Percentiles rank a stretch among this genome's conserved stretches.
phyloP scores from a whole-genome alignment of 2,797 vertebrate species.

The Pantherophis alleghaniensis region DNA sequence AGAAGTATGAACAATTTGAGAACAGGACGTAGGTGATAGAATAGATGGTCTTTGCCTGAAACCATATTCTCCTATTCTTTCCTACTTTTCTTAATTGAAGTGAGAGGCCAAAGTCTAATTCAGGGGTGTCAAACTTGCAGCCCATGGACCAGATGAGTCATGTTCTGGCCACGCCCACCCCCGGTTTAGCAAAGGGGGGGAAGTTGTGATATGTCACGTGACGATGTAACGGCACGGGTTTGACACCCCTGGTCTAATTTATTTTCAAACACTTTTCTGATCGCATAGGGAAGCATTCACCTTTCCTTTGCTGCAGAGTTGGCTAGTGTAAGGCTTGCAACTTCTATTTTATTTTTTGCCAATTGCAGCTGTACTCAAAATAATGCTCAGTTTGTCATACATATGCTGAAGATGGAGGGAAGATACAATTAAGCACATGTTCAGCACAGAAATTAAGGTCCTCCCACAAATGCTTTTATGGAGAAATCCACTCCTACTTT shows the following conservation, averaged over 20 bases:
- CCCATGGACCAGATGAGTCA: too few species aligned
- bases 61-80: not conserved
- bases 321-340: not conserved
- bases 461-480: not conserved
- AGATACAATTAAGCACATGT: not conserved
- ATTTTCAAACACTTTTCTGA: not conserved
- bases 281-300: not conserved
- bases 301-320: not conserved
- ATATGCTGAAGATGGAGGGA: not conserved
- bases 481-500: not conserved
- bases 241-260: not conserved
- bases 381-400: not conserved
- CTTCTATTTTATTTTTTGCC: not conserved
- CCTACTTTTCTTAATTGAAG: not conserved
- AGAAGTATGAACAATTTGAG: not conserved
- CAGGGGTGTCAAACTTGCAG: too few species aligned
- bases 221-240: accelerated
- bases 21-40: not conserved
- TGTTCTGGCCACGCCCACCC: too few species aligned
- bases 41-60: not conserved
- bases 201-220: too few species aligned
- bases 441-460: not conserved
- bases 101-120: not conserved
- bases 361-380: not conserved
- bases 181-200: too few species aligned